phyloP scores from a whole-genome alignment of 1,140 invertebrate species.

The Popillia japonica region DNA sequence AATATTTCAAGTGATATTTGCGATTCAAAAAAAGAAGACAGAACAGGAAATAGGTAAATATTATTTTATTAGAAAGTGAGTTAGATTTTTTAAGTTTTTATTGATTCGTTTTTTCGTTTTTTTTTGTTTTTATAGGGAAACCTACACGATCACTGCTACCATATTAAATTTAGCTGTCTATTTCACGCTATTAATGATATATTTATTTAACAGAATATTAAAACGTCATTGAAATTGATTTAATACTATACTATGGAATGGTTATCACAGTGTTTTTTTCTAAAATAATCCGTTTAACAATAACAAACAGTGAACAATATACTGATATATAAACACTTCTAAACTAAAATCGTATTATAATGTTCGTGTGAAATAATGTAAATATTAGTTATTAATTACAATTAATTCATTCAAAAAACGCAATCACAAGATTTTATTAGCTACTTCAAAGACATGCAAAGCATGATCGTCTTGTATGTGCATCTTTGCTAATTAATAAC shows the following conservation, averaged over 20 bases:
- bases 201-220: constrained; percentile 34
- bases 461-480: constrained; percentile 10
- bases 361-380: not conserved
- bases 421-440: not conserved
- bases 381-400: not conserved
- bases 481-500: constrained; percentile 15
- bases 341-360: not conserved
- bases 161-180: constrained; percentile 28
- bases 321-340: no score
- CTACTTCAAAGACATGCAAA: not conserved
- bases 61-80: not conserved
- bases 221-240: constrained; percentile 3
- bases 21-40: constrained; percentile 12
- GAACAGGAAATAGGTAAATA: constrained; percentile 16
- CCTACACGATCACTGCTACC: constrained; percentile 8
- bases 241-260: constrained; percentile 9
- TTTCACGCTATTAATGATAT: constrained; percentile 23
- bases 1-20: constrained; percentile 2
- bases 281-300: not conserved
- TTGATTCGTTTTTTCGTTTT: constrained; percentile 30
- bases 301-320: not conserved
- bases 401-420: not conserved
- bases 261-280: not conserved
- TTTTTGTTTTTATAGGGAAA: constrained; percentile 34
- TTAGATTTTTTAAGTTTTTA: constrained; percentile 10